Evolutionary conservation across 2,888 invertebrate species (phyloP).

Genomic region (Brachyptera putata): DNA sequence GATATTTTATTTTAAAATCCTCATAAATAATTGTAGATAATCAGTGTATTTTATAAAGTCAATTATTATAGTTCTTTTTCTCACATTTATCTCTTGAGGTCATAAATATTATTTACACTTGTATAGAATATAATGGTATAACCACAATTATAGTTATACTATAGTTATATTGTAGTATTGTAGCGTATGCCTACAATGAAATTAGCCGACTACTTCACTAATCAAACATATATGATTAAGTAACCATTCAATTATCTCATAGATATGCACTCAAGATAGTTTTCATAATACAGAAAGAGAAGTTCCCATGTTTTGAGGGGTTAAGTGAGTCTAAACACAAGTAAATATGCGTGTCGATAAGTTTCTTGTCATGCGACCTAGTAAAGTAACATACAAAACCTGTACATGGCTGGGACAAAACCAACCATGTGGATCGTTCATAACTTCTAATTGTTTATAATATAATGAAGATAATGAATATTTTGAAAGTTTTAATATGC

Average conservation of each 20-base stretch:
- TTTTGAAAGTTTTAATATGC: too few species aligned
- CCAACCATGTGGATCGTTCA: background rate
- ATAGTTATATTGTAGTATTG: too few species aligned
- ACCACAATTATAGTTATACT: too few species aligned
- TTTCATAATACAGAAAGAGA: background rate
- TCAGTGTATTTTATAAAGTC: too few species aligned
- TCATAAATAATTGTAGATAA: too few species aligned
- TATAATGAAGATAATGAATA: constrained; percentile 7
- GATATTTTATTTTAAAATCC: too few species aligned
- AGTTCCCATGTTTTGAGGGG: background rate
- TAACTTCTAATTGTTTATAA: constrained; percentile 10
- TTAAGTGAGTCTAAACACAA: background rate
- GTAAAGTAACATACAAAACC: background rate
- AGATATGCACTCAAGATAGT: too few species aligned
- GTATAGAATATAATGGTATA: too few species aligned
- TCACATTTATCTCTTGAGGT: too few species aligned
- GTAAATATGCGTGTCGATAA: constrained; percentile 14
- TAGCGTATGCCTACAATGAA: background rate
- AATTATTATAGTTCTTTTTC: too few species aligned
- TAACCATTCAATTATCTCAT: background rate
- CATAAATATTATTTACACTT: too few species aligned
- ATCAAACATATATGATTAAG: background rate
- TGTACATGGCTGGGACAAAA: constrained; percentile 13
- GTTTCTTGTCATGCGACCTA: too few species aligned
- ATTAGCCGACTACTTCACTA: background rate